phyloP scores from a whole-genome alignment of 1,140 invertebrate genomes.

The Manduca sexta region DNA sequence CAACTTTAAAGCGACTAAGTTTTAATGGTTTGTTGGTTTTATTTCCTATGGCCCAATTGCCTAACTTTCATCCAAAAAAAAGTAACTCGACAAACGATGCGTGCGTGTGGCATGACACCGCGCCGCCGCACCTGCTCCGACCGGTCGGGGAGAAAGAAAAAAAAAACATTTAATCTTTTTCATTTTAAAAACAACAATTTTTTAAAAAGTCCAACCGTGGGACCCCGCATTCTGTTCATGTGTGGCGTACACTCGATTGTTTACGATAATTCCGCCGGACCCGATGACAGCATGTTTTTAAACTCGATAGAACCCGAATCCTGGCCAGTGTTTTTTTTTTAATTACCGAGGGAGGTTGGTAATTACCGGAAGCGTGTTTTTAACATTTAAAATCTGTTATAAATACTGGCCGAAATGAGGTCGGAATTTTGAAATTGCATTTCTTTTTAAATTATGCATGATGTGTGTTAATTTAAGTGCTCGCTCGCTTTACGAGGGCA shows the following conservation, averaged over 20 bases:
- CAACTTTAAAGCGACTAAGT: too few relatives aligned
- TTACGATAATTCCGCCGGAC: slow-evolving; percentile 18
- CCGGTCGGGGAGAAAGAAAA: slow-evolving; percentile 31
- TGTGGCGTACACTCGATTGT: slow-evolving; percentile 22
- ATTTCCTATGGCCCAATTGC: too few relatives aligned
- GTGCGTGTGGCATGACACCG: slow-evolving; percentile 27
- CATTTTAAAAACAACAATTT: slow-evolving; percentile 32
- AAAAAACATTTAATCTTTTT: slow-evolving; percentile 29
- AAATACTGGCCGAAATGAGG: too few relatives aligned
- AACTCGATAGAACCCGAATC: neutral
- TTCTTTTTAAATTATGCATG: too few relatives aligned
- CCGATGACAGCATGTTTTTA: slow-evolving; percentile 25
- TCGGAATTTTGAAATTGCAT: too few relatives aligned
- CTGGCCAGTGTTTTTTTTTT: neutral
- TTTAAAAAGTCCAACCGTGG: slow-evolving; percentile 39
- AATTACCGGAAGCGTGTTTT: too few relatives aligned
- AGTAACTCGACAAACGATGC: slow-evolving; percentile 2
- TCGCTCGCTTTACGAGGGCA: too few relatives aligned
- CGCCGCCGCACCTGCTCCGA: slow-evolving; percentile 35
- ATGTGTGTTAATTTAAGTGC: too few relatives aligned
- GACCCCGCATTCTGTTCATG: slow-evolving; percentile 33
- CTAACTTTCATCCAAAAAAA: neutral
- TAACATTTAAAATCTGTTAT: too few relatives aligned
- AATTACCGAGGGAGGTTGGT: neutral
- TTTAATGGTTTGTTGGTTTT: too few relatives aligned